Base-by-base conservation (phyloP, 2,888 invertebrate species). In the Drosophila prostipennis region DNA sequence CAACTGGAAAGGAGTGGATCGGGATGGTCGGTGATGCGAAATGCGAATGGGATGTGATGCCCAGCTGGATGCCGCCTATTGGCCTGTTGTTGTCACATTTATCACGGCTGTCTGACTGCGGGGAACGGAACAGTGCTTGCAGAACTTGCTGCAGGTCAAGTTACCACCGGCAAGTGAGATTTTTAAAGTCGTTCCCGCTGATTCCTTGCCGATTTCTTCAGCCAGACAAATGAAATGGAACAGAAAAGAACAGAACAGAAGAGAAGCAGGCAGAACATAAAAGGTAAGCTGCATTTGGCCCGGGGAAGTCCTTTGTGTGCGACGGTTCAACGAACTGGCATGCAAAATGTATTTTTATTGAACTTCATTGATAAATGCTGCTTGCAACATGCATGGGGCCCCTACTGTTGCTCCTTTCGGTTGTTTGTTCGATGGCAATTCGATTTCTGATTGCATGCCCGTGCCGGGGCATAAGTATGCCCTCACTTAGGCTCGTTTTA, bases 291-390 rank as follows among this genome's bases (percentile, higher is more conserved):
- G 72, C 53, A 65, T 57, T 57, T 60, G 55, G 51, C 54, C 58
- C 46, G 49, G 60, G 57, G 64, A 63, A 45, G 60, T 48, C 58
- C 57, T 63, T 58, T 61, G 19, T 57, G 42, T 39, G n/a, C 26
- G 29, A 37, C 39, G 56, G 78, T 68, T 78, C 79, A 77, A 64
- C 56, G 77, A 45, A 55, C 52, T 39, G 40, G 49, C 54, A 76
- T 72, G 56, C 48, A 80, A 72, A 72, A 71, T 53, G 64, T 45
- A 51, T 49, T 67, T 52, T 69, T 74, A 75, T 74, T 77, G 75
- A 69, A 77, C 74, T 81, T 77, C 77, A 81, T 87, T 87, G 85
- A 87, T 87, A 81, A 85, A 85, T 81, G 79, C 60, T 65, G 65
- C 48, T 56, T 57, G 74, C 59, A 81, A 77, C 85, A 77, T 79